phyloP scores from a whole-genome alignment of 1,140 invertebrate species.

The Drosophila tropicalis region DNA sequence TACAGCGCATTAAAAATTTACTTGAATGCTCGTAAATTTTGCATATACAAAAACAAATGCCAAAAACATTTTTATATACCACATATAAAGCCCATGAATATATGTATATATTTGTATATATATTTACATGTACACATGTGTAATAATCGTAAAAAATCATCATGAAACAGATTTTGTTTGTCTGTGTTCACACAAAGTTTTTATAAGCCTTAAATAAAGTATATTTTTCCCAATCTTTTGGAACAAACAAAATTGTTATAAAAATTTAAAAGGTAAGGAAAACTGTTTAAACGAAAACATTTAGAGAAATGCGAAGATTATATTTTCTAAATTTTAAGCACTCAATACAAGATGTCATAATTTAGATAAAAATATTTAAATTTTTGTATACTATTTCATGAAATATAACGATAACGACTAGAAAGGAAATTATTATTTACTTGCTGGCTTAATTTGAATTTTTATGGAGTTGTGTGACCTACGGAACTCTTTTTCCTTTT shows the following conservation, averaged over 20 bases:
- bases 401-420: too few species aligned
- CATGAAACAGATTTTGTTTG: slow-evolving; percentile 21
- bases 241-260: not conserved
- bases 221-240: not conserved
- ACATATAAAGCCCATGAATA: not conserved
- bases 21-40: slow-evolving; percentile 64
- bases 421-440: too few species aligned
- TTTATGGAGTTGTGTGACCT: too few species aligned
- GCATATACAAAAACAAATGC: slow-evolving; percentile 41
- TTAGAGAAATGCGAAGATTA: not conserved
- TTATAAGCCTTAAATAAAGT: slow-evolving; percentile 3
- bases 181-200: not conserved
- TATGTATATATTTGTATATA: slow-evolving; percentile 2
- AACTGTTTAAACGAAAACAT: not conserved
- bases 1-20: slow-evolving; percentile 65
- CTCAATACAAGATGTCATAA: too few species aligned
- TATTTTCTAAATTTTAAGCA: too few species aligned
- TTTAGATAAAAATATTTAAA: too few species aligned
- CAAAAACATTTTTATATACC: not conserved
- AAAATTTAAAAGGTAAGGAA: not conserved
- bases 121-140: slow-evolving; percentile 1
- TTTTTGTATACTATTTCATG: too few species aligned
- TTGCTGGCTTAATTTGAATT: too few species aligned
- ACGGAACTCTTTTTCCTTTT: too few species aligned
- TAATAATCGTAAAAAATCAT: slow-evolving; percentile 23